A percentile compares a stretch with the other conserved stretches of the same genome.
These are phyloP conservation scores for Enteromius treurensis DNA, from an alignment of 2,797 vertebrate species.

Conservation along the genomic window DNA sequence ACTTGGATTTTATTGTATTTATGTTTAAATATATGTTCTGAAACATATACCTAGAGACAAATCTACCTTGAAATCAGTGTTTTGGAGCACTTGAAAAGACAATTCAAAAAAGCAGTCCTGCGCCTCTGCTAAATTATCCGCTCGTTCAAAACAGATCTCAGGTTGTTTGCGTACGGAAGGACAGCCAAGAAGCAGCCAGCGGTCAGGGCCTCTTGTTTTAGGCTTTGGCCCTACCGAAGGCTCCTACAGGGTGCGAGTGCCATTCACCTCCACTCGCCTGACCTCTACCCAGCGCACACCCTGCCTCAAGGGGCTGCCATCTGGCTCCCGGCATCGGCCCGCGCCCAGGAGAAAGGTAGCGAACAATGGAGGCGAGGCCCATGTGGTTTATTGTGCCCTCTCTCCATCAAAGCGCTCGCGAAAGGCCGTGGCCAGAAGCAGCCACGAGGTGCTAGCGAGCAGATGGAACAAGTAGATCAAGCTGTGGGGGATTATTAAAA, in stretches of 20 bases:
- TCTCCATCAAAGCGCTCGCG: conserved; percentile 80
- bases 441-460: conserved; percentile 78
- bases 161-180: conserved; percentile 46
- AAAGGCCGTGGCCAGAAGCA: conserved; percentile 73
- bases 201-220: conserved; percentile 70
- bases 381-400: conserved; percentile 75
- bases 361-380: conserved; percentile 52
- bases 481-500: conserved; percentile 88
- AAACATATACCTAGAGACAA: neutral
- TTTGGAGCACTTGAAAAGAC: conserved; percentile 27
- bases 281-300: conserved; percentile 73
- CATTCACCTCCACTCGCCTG: conserved; percentile 69
- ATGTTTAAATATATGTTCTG: neutral
- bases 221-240: conserved; percentile 67
- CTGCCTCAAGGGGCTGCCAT: conserved; percentile 80
- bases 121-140: conserved; percentile 19
- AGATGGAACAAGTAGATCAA: conserved; percentile 88
- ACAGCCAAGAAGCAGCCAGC: conserved; percentile 57
- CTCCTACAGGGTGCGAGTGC: conserved; percentile 67
- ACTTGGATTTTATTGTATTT: conserved; percentile 13
- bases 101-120: neutral
- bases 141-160: conserved; percentile 28
- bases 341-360: conserved; percentile 35
- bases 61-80: neutral
- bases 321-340: conserved; percentile 71